Percentiles rank a stretch among this genome's conserved stretches.
Conservation (phyloP, 2,888 invertebrate genomes). For the Beris chalybata region DNA sequence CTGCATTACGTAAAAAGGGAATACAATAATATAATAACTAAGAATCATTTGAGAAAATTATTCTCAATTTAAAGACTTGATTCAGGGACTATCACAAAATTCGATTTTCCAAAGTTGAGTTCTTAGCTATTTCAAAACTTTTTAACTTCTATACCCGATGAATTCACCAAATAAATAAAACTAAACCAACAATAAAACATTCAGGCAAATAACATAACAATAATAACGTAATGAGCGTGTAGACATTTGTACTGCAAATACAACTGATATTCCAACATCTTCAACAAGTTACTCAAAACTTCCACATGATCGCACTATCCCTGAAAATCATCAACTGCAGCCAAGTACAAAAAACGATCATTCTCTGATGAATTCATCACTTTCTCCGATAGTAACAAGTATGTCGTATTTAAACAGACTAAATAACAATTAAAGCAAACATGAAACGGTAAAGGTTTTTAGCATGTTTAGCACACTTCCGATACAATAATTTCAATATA, state of each 20-base stretch:
- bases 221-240: too few relatives aligned
- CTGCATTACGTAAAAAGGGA: too few relatives aligned
- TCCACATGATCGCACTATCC: not conserved
- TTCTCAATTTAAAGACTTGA: too few relatives aligned
- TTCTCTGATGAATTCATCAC: conserved; percentile 8
- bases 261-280: not conserved
- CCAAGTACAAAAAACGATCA: not conserved
- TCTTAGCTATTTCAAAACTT: too few relatives aligned
- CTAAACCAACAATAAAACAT: too few relatives aligned
- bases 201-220: too few relatives aligned
- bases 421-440: conserved; percentile 1
- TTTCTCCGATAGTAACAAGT: conserved; percentile 10
- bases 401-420: not conserved
- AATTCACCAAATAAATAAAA: too few relatives aligned
- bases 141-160: too few relatives aligned
- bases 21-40: too few relatives aligned
- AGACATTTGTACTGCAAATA: not conserved
- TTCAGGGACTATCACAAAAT: too few relatives aligned
- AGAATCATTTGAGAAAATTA: too few relatives aligned
- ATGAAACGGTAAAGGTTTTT: conserved; percentile 8
- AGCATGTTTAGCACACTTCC: conserved; percentile 15
- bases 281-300: not conserved
- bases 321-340: not conserved
- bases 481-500: not conserved
- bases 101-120: too few relatives aligned